Percentiles rank a stretch among this genome's conserved stretches.
These are phyloP conservation scores for Mola mola DNA, from an alignment of 2,113 vertebrate genomes.

Conservation along the genomic window DNA sequence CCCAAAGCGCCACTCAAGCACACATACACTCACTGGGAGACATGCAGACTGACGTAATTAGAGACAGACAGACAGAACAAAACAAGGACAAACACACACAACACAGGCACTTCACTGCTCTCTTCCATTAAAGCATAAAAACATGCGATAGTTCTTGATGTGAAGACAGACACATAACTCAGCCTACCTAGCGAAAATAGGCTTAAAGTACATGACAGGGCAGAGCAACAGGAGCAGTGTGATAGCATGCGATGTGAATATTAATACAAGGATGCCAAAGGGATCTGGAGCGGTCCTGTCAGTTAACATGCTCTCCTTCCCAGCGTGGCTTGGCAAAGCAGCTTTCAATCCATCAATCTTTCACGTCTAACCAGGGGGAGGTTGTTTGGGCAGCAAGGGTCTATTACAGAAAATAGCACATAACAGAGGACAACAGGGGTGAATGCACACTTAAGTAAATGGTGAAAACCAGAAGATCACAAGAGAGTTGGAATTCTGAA, in stretches of 20 bases:
- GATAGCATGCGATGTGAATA: constrained; percentile 66
- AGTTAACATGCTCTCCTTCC: constrained; percentile 43
- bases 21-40: constrained; percentile 8
- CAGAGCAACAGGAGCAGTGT: constrained; percentile 42
- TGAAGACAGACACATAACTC: neutral
- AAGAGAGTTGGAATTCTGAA: neutral
- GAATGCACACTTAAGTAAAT: constrained; percentile 5
- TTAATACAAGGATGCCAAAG: constrained; percentile 48
- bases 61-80: constrained; percentile 9
- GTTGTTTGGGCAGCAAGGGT: constrained; percentile 29
- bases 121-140: constrained; percentile 18
- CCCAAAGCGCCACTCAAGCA: constrained; percentile 39
- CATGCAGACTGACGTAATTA: constrained; percentile 14
- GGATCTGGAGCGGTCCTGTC: constrained; percentile 49
- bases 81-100: constrained; percentile 5
- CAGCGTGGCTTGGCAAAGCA: constrained; percentile 38
- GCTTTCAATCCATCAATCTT: constrained; percentile 59
- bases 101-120: neutral
- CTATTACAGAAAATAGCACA: constrained; percentile 33
- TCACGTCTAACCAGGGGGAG: constrained; percentile 38
- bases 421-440: constrained; percentile 27
- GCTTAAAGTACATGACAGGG: constrained; percentile 51
- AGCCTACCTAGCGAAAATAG: constrained; percentile 51
- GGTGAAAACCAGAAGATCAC: neutral
- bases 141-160: constrained; percentile 14